Conservation (phyloP, 2,113 vertebrate species). For the Atrichornis clamosus region DNA sequence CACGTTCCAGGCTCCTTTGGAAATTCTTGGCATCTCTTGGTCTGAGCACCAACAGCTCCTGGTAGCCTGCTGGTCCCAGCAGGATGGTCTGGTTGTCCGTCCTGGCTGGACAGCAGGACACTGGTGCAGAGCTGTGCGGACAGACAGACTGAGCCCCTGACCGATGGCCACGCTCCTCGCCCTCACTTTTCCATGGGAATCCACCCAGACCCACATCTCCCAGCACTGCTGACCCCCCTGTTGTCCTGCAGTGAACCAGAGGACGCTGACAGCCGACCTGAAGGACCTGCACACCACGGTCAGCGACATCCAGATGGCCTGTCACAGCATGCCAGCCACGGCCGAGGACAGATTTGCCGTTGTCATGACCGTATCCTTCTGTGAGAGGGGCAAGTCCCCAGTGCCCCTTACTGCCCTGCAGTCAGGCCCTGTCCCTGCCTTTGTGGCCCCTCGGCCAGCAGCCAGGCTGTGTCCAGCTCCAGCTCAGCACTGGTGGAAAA, state of each 20-base stretch:
- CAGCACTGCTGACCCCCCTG: neutral
- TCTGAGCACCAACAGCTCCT: neutral
- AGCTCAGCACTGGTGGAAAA: neutral
- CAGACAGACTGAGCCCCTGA: neutral
- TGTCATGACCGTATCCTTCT: conserved; percentile 89
- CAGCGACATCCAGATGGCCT: conserved; percentile 89
- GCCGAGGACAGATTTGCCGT: conserved; percentile 88
- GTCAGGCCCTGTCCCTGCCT: accelerated
- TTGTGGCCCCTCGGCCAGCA: neutral
- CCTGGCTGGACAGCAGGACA: neutral
- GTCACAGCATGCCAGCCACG: conserved; percentile 83
- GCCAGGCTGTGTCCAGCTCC: neutral
- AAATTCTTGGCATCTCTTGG: neutral
- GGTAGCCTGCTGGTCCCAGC: neutral
- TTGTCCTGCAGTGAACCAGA: conserved; percentile 85
- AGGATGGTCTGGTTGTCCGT: neutral
- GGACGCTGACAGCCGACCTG: conserved; percentile 85
- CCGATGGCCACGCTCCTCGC: accelerated
- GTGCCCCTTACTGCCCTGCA: accelerated
- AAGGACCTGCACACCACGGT: conserved; percentile 89
- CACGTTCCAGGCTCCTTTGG: neutral
- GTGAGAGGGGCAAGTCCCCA: neutral
- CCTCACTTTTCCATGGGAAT: accelerated
- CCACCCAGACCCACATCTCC: accelerated
- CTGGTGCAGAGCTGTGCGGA: neutral